These are phyloP conservation scores for Notamacropus eugenii DNA, from an alignment of 2,797 vertebrate genomes.

Conservation along the genomic window DNA sequence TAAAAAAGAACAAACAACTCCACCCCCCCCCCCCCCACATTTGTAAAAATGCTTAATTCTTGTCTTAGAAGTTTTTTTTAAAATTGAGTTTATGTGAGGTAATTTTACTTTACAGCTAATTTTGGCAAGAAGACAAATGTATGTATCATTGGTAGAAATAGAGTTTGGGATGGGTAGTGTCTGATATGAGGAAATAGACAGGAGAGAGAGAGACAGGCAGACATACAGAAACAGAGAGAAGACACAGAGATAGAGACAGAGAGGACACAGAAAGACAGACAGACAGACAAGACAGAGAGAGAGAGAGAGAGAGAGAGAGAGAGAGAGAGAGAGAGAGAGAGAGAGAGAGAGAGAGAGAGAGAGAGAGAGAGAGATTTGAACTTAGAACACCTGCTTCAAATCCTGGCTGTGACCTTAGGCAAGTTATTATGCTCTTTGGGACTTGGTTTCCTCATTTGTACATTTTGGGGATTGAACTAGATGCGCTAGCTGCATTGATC, in stretches of 20 bases:
- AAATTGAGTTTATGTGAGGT: conserved; percentile 16
- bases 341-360: not conserved
- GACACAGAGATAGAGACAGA: not conserved
- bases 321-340: too few relatives aligned
- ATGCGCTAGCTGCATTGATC: not conserved
- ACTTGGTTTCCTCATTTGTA: not conserved
- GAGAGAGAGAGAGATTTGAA: not conserved
- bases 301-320: too few relatives aligned
- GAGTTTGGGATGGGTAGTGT: not conserved
- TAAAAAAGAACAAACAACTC: conserved; percentile 22
- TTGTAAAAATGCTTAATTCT: conserved; percentile 12
- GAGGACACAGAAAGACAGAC: not conserved
- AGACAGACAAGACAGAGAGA: not conserved
- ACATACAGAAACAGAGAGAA: not conserved
- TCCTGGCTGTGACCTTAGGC: not conserved
- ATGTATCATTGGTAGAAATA: not conserved
- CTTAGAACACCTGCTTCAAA: not conserved
- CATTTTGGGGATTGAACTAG: not conserved
- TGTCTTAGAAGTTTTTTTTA: not conserved
- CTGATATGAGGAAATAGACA: not conserved
- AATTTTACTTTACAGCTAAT: not conserved
- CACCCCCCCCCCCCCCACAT: not conserved
- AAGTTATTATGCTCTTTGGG: not conserved
- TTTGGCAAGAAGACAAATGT: not conserved
- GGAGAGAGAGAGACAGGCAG: not conserved